Evolutionary conservation across 2,888 invertebrate species (phyloP).

Genomic region (Eubasilissa splendida): DNA sequence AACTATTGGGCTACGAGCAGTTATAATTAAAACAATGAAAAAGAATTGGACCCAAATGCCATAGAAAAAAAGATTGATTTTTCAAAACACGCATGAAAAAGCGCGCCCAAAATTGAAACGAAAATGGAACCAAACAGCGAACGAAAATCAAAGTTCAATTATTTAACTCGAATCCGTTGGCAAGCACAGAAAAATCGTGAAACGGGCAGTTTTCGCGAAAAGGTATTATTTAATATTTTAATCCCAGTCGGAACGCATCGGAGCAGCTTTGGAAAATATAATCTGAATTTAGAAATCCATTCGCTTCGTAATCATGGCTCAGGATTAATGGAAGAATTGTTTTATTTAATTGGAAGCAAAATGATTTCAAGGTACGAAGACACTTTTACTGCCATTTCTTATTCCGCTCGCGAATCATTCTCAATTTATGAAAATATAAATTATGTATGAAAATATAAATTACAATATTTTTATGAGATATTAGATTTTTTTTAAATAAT

Average conservation of each 20-base stretch:
- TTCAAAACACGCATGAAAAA: not conserved
- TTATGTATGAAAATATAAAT: no score
- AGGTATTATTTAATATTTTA: not conserved
- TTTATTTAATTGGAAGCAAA: conserved; percentile 5
- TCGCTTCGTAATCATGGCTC: not conserved
- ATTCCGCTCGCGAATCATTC: no score
- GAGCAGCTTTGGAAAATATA: not conserved
- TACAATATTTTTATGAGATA: no score
- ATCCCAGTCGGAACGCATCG: not conserved
- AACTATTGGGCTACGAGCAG: no score
- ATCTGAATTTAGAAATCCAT: not conserved
- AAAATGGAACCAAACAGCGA: conserved; percentile 18
- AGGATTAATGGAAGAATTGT: not conserved
- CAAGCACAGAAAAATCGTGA: conserved; percentile 15
- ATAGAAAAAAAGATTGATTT: no score
- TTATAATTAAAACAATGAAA: no score
- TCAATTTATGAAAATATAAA: no score
- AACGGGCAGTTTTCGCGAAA: not conserved
- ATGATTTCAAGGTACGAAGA: conserved; percentile 15
- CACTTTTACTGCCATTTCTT: no score
- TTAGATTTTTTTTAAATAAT: no score
- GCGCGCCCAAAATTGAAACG: conserved; percentile 15
- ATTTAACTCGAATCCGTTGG: conserved; percentile 27
- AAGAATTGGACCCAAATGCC: no score
- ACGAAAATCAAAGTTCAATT: conserved; percentile 6